Percentiles rank a stretch among this genome's conserved stretches.
Conservation (phyloP, 1,140 invertebrate species). For the Papilio dardanus region DNA sequence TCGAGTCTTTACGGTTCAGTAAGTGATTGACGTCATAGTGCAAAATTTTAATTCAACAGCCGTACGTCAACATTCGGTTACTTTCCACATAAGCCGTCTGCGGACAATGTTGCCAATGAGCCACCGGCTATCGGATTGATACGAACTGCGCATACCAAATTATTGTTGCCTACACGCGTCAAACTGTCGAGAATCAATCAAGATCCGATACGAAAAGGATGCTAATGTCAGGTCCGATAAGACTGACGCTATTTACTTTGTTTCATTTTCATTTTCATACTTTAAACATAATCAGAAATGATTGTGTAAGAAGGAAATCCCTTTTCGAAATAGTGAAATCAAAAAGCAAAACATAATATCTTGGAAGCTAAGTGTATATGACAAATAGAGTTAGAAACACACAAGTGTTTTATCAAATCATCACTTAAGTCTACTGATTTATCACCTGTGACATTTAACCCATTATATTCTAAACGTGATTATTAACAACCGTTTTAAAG, state of each 20-base stretch:
- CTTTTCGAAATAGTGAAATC: not conserved
- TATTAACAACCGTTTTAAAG: conserved; percentile 20
- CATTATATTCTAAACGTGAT: not conserved
- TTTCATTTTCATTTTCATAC: not conserved
- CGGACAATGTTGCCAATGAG: conserved; percentile 67
- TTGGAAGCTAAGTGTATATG: not conserved
- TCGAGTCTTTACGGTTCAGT: not conserved
- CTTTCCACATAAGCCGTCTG: conserved; percentile 59
- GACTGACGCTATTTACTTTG: not conserved
- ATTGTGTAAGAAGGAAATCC: not conserved
- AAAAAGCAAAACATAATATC: not conserved
- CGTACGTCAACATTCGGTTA: conserved; percentile 49
- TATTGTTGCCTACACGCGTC: conserved; percentile 32
- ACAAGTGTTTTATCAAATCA: not conserved
- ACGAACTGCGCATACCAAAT: conserved; percentile 5
- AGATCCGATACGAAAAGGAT: not conserved
- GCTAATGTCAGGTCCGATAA: not conserved
- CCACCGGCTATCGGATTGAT: conserved; percentile 22
- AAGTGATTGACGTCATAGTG: not conserved
- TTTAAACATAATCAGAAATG: not conserved
- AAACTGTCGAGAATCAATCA: not conserved
- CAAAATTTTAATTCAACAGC: conserved; percentile 54
- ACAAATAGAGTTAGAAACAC: not conserved
- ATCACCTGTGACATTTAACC: not conserved
- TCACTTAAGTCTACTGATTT: not conserved